A percentile compares a stretch with the other conserved stretches of the same genome.
These are phyloP conservation scores for Sipha maydis DNA, from an alignment of 2,888 invertebrate species.

Conservation along the genomic window DNA sequence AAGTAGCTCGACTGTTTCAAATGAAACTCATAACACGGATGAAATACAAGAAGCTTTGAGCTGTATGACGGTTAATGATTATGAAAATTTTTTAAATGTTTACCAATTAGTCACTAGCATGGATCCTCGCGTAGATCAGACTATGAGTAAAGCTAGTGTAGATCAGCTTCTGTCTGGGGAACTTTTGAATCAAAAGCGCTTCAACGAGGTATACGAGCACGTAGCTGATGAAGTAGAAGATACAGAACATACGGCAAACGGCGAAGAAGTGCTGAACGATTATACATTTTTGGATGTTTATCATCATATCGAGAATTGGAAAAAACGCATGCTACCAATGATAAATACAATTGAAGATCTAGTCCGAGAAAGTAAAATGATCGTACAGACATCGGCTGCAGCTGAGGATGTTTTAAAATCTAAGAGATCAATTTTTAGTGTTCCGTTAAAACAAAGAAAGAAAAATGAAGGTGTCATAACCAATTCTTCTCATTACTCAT, in stretches of 20 bases:
- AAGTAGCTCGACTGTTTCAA: too few relatives aligned
- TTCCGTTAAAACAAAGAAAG: not conserved
- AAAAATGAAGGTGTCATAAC: not conserved
- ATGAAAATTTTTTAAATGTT: conserved; percentile 19
- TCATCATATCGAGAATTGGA: conserved; percentile 22
- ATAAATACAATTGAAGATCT: not conserved
- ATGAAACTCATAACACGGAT: not conserved
- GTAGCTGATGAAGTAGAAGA: not conserved
- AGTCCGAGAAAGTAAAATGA: not conserved
- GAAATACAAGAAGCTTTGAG: not conserved
- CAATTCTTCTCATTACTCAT: not conserved
- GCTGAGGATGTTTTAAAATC: not conserved
- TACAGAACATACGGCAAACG: not conserved
- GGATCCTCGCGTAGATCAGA: not conserved
- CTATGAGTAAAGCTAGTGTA: not conserved
- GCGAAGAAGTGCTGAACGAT: not conserved
- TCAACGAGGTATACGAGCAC: not conserved
- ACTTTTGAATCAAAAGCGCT: not conserved
- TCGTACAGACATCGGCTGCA: not conserved
- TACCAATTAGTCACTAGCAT: conserved; percentile 9
- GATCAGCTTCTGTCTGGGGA: conserved; percentile 23
- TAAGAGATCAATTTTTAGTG: not conserved
- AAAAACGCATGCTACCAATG: not conserved
- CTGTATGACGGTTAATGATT: conserved; percentile 29
- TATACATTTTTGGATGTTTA: not conserved